These are phyloP conservation scores for Hypsopygia costalis DNA, from an alignment of 2,888 invertebrate species.

Conservation along the genomic window DNA sequence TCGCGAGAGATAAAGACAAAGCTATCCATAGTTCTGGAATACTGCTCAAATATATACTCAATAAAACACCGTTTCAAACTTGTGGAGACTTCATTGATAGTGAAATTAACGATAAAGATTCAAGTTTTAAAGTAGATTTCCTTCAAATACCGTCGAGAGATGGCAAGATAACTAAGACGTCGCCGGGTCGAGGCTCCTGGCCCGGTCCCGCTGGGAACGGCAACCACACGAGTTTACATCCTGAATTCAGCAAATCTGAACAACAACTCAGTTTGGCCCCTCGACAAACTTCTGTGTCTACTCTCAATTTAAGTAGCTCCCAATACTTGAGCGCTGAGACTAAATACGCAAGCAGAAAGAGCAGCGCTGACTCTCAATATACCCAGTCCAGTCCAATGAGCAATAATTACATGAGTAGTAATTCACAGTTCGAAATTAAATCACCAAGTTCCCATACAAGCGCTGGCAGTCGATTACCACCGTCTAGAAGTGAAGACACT, in stretches of 20 bases:
- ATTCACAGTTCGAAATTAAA: constrained; percentile 68
- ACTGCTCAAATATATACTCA: constrained; percentile 63
- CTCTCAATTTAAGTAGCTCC: constrained; percentile 75
- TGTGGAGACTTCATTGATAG: constrained; percentile 49
- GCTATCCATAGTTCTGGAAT: constrained; percentile 67
- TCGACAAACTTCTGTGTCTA: constrained; percentile 73
- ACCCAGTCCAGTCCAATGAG: constrained; percentile 76
- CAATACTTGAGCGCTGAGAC: constrained; percentile 76
- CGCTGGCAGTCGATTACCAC: constrained; percentile 81
- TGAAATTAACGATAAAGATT: constrained; percentile 69
- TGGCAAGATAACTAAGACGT: constrained; percentile 87
- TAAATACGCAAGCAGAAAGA: constrained; percentile 68
- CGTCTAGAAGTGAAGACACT: constrained; percentile 90
- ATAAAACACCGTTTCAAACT: constrained; percentile 48
- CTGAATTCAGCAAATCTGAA: constrained; percentile 92
- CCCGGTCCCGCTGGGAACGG: constrained; percentile 87
- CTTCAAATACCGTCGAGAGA: constrained; percentile 86
- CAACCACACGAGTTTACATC: constrained; percentile 74
- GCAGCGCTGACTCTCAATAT: constrained; percentile 80
- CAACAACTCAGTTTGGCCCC: constrained; percentile 83
- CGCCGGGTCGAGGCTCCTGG: constrained; percentile 91
- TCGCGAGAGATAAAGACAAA: constrained; percentile 89
- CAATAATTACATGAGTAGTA: constrained; percentile 62
- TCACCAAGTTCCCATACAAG: constrained; percentile 61
- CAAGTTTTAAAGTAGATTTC: constrained; percentile 64